Evolutionary conservation across 1,140 invertebrate genomes (phyloP), one percentile per base, ranked within the genome.

Genomic region (Pentalonia nigronervosa): DNA sequence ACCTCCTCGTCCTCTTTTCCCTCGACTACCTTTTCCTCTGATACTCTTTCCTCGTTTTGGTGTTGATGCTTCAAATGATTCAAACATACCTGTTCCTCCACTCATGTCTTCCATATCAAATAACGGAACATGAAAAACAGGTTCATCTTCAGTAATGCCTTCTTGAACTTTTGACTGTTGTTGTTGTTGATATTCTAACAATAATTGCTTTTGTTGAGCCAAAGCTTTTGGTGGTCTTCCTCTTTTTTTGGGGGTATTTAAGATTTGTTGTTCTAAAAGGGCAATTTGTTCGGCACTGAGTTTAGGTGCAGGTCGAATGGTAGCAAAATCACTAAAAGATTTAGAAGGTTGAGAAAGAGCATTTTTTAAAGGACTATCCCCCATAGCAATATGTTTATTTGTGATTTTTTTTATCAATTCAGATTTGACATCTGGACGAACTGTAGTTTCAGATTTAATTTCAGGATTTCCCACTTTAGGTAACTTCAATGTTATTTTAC

Each of bases 401-500:
- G 47, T 50, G 50, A 90, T 94, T 60, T 94, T 93, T 94, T 94
- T 94, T 90, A 92, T 47, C 30, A 93, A 83, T 84, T 88, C 67
- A 84, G 48, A 90, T 60, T 94, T 88, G 25, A 90, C 48, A 60
- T 90, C 90, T n/a, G n/a, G 47, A 89, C 81, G 90, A 84, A 90
- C 25, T 21, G 60, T 91, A 90, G 86, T 87, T 91, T 94, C 94
- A 89, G 89, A 90, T 83, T 94, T 94, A 67, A 94, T 94, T 91
- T 94, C 93, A 53, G 93, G 88, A 91, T 91, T 92, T 83, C 90
- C 93, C 47, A 84, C 84, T 93, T 94, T 94, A 7, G 94, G 90
- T 56, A 94, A 60, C 81, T 94, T 94, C 36, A 94, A 81, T 25
- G 94, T 94, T 60, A 94, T 94, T 89, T 94, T 94, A 47, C 76